Percentiles rank a stretch among this genome's conserved stretches.
phyloP scores from a whole-genome alignment of 2,888 invertebrate genomes.

The Clivina fossor region DNA sequence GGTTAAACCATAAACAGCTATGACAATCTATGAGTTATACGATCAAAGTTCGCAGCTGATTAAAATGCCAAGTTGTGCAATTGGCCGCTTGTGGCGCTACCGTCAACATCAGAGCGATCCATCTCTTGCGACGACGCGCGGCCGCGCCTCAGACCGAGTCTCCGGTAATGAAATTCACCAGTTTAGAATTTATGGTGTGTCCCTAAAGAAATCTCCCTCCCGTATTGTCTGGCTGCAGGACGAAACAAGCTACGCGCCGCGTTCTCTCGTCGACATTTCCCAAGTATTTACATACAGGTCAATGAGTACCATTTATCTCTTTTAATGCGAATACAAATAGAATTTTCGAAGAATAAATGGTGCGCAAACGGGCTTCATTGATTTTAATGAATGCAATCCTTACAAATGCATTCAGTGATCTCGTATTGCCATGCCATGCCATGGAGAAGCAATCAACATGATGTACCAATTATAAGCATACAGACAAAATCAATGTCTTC shows the following conservation, averaged over 20 bases:
- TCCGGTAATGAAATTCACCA: slow-evolving; percentile 17
- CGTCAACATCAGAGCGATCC: slow-evolving; percentile 6
- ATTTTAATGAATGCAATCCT: slow-evolving; percentile 29
- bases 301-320: slow-evolving; percentile 29
- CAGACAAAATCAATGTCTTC: background rate
- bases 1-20: no score
- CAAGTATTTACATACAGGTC: slow-evolving; percentile 28
- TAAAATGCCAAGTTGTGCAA: slow-evolving; percentile 8
- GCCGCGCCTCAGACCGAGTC: background rate
- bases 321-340: slow-evolving; percentile 30
- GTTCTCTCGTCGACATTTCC: no score
- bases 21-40: no score
- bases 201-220: slow-evolving; percentile 14
- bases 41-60: slow-evolving; percentile 13
- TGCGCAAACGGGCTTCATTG: slow-evolving; percentile 11
- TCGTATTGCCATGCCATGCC: no score
- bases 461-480: slow-evolving; percentile 28
- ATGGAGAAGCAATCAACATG: slow-evolving; percentile 20
- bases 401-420: no score
- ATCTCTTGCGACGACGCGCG: no score
- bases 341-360: slow-evolving; percentile 26
- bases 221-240: slow-evolving; percentile 14
- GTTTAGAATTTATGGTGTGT: slow-evolving; percentile 9
- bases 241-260: slow-evolving; percentile 30
- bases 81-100: slow-evolving; percentile 1